Base-by-base conservation (phyloP, 2,113 vertebrate species). In the Sisor rabdophorus region DNA sequence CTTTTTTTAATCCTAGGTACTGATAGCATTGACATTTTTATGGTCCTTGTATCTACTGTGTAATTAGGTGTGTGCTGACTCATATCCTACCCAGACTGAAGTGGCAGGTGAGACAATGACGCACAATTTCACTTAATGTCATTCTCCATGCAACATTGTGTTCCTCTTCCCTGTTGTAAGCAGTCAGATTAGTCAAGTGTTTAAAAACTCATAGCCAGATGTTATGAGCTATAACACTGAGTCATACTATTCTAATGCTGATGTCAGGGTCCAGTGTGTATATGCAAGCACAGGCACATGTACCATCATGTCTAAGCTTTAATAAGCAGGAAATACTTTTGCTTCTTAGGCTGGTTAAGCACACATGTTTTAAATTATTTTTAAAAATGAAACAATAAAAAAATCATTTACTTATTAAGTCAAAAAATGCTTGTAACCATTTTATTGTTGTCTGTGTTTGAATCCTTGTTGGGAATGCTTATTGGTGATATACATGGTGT, bases 11-110 rank as follows among this genome's bases (percentile, higher is more conserved):
- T 11, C 47, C 24, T 3, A 28, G 47, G 24, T 68, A 28, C 47
- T 68, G 9, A 68, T 52, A 24, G 40, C 8, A 10, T 12, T 68
- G 65, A 52, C 47, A 28, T 28, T 52, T 69, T 69, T 69, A 79
- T 64, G 24, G 28, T 16, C 44, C 12, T 26, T 32, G 70, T 73
- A 83, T 63, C 75, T 68, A 59, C 53, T 26, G 56, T 80, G 64
- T 75, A 59, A 72, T 78, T 32, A 30, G 53, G 24, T 54, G 40
- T 73, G 55, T 70, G 71, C 28, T 84, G 77, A 78, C 63, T 81
- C 79, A 76, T 52, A 52, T 67, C 24, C 47, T 22, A 3, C 28
- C 32, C 68, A 24, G 44, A 70, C 68, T 55, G 47, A 53, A 13
- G 11, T 30, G 15, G 40, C 30, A 78, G 47, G 56, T 61, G 16